These are phyloP conservation scores for Porphyrio hochstetteri DNA, from an alignment of 2,113 vertebrate genomes.

Conservation along the genomic window DNA sequence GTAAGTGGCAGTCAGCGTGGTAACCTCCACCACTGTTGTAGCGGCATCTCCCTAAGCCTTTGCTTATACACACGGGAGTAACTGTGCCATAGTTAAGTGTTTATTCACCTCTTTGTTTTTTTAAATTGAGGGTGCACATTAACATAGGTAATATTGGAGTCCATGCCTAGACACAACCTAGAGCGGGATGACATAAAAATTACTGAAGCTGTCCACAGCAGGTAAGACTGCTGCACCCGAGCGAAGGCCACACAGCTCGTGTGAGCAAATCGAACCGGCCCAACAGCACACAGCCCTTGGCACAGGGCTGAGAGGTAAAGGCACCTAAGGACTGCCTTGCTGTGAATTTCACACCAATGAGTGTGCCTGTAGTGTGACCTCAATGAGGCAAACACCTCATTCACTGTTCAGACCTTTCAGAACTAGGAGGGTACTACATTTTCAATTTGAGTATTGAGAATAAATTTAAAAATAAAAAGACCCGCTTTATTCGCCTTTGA, in stretches of 20 bases:
- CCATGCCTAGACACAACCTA: too few species aligned
- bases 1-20: background rate
- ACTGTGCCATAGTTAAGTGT: background rate
- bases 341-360: background rate
- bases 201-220: background rate
- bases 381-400: background rate
- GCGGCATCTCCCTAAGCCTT: background rate
- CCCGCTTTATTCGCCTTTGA: background rate
- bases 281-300: background rate
- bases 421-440: fast-evolving
- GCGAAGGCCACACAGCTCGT: background rate
- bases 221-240: background rate
- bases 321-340: fast-evolving
- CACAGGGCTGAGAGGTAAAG: background rate
- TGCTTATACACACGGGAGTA: too few species aligned
- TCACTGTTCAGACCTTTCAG: background rate
- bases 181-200: background rate
- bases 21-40: fast-evolving
- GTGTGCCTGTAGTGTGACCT: fast-evolving
- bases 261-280: fast-evolving
- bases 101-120: background rate
- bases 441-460: background rate
- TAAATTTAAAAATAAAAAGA: background rate
- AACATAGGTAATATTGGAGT: background rate
- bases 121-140: background rate